Evolutionary conservation across 2,113 vertebrate genomes (phyloP).

Genomic region (Astatotilapia flaviijosephi): DNA sequence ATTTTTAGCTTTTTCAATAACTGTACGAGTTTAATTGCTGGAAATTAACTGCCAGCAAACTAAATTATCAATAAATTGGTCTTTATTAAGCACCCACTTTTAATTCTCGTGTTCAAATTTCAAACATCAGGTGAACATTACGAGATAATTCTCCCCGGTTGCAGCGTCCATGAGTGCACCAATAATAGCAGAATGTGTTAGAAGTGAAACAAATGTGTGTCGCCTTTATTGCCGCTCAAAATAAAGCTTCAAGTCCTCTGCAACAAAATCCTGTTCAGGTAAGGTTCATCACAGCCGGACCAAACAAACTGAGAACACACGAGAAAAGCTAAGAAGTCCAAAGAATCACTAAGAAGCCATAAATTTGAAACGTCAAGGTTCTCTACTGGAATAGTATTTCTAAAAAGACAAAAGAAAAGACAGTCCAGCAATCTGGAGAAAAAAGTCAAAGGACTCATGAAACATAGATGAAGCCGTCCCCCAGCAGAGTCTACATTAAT

Average conservation of each 20-base stretch:
- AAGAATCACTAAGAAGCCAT: neutral
- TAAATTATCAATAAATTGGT: neutral
- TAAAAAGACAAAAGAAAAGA: neutral
- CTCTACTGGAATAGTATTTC: neutral
- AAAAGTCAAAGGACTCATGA: neutral
- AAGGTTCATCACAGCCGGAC: neutral
- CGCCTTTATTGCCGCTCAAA: neutral
- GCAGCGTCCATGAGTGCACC: neutral
- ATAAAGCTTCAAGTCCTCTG: neutral
- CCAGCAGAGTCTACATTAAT: neutral
- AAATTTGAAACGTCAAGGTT: fast-evolving
- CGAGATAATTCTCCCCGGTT: neutral
- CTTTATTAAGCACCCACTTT: neutral
- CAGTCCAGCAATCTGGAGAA: neutral
- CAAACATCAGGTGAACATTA: neutral
- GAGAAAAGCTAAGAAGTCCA: neutral
- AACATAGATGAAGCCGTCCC: neutral
- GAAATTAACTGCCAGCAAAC: neutral
- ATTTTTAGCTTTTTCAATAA: neutral
- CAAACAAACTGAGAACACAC: neutral
- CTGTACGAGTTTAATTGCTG: fast-evolving
- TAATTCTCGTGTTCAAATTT: neutral
- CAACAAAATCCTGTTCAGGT: neutral
- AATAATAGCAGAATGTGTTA: neutral
- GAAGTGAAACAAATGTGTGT: neutral